Evolutionary conservation across 2,888 invertebrate genomes (phyloP).

Genomic region (Fabriciana adippe): DNA sequence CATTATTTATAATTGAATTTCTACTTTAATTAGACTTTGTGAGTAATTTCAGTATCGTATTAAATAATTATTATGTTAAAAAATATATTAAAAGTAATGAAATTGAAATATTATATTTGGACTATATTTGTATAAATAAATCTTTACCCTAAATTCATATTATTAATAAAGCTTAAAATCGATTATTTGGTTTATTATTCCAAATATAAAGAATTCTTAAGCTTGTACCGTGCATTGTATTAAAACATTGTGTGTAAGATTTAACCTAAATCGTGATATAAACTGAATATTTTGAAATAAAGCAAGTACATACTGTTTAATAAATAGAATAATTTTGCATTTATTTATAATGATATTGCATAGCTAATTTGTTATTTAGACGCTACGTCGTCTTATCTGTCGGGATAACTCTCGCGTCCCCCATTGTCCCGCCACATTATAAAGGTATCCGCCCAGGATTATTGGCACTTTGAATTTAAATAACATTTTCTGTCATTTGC

Average conservation of each 20-base stretch:
- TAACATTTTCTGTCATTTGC: constrained; percentile 81
- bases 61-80: neutral
- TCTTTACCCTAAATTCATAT: too few species aligned
- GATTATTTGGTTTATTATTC: too few species aligned
- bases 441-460: constrained; percentile 70
- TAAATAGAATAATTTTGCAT: constrained; percentile 11
- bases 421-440: constrained; percentile 66
- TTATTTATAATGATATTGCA: constrained; percentile 23
- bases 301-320: neutral
- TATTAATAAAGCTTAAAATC: too few species aligned
- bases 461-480: constrained; percentile 76
- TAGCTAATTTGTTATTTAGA: constrained; percentile 51
- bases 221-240: too few species aligned
- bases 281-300: neutral
- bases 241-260: too few species aligned
- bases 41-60: constrained; percentile 42
- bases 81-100: neutral
- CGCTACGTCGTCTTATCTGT: constrained; percentile 61
- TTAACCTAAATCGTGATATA: too few species aligned
- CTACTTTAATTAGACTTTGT: constrained; percentile 60
- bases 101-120: neutral
- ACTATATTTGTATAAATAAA: too few species aligned
- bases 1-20: constrained; percentile 77
- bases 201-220: too few species aligned
- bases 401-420: constrained; percentile 67